A percentile compares a stretch with the other conserved stretches of the same genome.
phyloP scores from a whole-genome alignment of 2,113 vertebrate species.

The Pan troglodytes region NHGRI_mPanTro3-v2.1_pri NC_072402.2:74990001-74990500 shows the following conservation, averaged over 20 bases:
- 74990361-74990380: not conserved
- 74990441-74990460: not conserved
- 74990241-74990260: slow-evolving; percentile 68
- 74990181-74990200: slow-evolving; percentile 72
- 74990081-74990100: slow-evolving; percentile 55
- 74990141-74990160: slow-evolving; percentile 64
- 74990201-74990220: slow-evolving; percentile 69
- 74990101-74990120: slow-evolving; percentile 56
- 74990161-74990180: slow-evolving; percentile 74
- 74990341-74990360: not conserved
- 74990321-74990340: not conserved
- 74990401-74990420: not conserved
- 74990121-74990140: slow-evolving; percentile 47
- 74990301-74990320: slow-evolving; percentile 10
- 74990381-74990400: not conserved
- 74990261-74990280: slow-evolving; percentile 44
- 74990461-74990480: not conserved
- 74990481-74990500: not conserved
- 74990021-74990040: not conserved
- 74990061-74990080: not conserved
- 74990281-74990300: not conserved
- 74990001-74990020: not conserved
- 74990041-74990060: not conserved
- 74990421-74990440: not conserved
- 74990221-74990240: slow-evolving; percentile 82